Conservation (phyloP, 2,113 vertebrate species). For the Gobio gobio region DNA sequence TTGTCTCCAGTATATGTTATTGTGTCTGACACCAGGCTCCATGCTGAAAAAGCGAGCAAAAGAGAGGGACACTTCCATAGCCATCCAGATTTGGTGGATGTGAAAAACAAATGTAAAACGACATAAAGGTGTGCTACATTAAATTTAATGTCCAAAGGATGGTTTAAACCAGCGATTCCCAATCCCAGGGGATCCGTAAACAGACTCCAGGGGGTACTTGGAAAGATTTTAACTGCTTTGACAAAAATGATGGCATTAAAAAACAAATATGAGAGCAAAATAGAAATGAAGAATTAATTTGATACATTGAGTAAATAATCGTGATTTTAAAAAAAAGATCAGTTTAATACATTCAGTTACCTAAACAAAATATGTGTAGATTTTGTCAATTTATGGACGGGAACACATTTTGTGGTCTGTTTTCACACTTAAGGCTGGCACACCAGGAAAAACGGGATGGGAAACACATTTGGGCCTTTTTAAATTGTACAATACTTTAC, state of each 20-base stretch:
- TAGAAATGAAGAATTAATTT: background rate
- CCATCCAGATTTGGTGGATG: constrained; percentile 1
- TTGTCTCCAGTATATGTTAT: constrained; percentile 82
- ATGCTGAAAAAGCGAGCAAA: constrained; percentile 55
- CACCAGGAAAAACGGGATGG: background rate
- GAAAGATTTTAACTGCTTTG: background rate
- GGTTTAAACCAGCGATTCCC: background rate
- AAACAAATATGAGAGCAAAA: background rate
- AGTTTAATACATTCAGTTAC: background rate
- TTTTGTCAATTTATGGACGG: background rate
- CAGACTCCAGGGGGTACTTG: background rate
- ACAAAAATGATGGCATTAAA: background rate
- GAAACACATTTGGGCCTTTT: background rate
- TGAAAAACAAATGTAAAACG: constrained; percentile 15
- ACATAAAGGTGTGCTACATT: constrained; percentile 15
- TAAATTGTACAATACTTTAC: background rate
- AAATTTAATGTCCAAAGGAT: background rate
- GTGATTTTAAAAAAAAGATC: no score
- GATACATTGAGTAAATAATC: background rate
- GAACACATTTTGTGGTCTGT: no score
- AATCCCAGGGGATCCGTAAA: background rate
- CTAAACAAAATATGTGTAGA: background rate
- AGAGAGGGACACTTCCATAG: constrained; percentile 62
- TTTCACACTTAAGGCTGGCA: no score
- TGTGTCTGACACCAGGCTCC: constrained; percentile 75